phyloP scores from a whole-genome alignment of 64 coral and sea anemone genomes.

The Platygyra sinensis region DNA sequence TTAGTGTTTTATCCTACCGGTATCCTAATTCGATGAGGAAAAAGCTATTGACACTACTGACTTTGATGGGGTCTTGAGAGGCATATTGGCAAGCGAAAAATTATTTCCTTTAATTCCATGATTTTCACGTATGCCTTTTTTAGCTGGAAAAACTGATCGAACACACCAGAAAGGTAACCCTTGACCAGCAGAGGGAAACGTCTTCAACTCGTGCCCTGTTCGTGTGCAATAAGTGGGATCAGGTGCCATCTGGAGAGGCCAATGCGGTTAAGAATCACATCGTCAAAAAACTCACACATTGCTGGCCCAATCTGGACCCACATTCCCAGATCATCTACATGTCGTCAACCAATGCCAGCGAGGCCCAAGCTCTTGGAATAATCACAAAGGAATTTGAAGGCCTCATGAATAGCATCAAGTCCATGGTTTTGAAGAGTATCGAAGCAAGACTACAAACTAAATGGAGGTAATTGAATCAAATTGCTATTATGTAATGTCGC shows the following conservation, averaged over 20 bases:
- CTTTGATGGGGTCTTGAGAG: too few relatives aligned
- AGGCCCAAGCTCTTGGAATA: background rate
- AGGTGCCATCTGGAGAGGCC: background rate
- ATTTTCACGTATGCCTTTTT: background rate
- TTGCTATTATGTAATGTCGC: background rate
- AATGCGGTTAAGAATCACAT: background rate
- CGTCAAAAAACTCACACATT: background rate
- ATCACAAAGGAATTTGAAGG: background rate
- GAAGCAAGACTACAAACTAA: slow-evolving; percentile 7
- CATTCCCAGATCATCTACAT: slow-evolving; percentile 9
- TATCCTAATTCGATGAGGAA: too few relatives aligned
- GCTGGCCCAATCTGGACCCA: slow-evolving; percentile 14
- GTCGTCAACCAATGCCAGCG: background rate
- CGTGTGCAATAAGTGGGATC: slow-evolving; percentile 42
- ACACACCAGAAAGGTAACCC: background rate
- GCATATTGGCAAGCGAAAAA: too few relatives aligned
- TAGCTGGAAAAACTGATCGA: background rate
- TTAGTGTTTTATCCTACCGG: too few relatives aligned
- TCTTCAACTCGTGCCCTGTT: background rate
- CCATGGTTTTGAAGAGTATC: slow-evolving; percentile 27
- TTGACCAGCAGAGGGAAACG: background rate
- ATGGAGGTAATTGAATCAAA: background rate
- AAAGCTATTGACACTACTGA: too few relatives aligned
- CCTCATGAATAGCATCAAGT: background rate
- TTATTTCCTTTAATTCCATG: background rate